Conservation (phyloP, 2,888 invertebrate species). For the Spilarctia lutea region DNA sequence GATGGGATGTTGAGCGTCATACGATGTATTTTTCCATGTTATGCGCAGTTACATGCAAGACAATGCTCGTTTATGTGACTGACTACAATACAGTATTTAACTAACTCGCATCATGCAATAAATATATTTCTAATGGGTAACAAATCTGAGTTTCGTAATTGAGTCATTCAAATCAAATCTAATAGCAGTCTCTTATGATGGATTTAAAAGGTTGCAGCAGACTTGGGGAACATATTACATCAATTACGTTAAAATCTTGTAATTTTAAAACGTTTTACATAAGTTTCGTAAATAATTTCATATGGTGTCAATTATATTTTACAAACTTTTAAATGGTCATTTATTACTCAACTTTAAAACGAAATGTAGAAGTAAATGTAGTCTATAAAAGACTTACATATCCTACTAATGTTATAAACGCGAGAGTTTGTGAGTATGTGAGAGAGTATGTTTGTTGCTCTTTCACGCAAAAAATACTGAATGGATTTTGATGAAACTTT, state of each 20-base stretch:
- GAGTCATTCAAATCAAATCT: not conserved
- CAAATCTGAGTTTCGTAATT: not conserved
- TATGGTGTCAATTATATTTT: too few species aligned
- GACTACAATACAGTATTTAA: not conserved
- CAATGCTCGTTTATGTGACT: conserved; percentile 31
- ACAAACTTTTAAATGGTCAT: too few species aligned
- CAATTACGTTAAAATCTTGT: not conserved
- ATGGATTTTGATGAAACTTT: too few species aligned
- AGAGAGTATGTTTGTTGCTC: too few species aligned
- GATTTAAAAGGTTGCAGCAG: not conserved
- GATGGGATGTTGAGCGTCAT: conserved; percentile 29
- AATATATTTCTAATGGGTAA: conserved; percentile 14
- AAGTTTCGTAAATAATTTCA: not conserved
- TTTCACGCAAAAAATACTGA: too few species aligned
- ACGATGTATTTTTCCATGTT: conserved; percentile 42
- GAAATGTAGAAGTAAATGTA: too few species aligned
- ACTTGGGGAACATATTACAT: not conserved
- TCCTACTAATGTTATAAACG: too few species aligned
- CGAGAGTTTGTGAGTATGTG: too few species aligned
- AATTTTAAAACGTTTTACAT: not conserved
- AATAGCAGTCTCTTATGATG: not conserved
- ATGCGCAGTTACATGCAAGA: conserved; percentile 32
- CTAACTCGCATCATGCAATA: not conserved
- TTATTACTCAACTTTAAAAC: too few species aligned
- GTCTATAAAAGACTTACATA: too few species aligned